A percentile compares a stretch with the other conserved stretches of the same genome.
phyloP scores from a whole-genome alignment of 2,888 invertebrate species.

The Oscheius sp. region DNA sequence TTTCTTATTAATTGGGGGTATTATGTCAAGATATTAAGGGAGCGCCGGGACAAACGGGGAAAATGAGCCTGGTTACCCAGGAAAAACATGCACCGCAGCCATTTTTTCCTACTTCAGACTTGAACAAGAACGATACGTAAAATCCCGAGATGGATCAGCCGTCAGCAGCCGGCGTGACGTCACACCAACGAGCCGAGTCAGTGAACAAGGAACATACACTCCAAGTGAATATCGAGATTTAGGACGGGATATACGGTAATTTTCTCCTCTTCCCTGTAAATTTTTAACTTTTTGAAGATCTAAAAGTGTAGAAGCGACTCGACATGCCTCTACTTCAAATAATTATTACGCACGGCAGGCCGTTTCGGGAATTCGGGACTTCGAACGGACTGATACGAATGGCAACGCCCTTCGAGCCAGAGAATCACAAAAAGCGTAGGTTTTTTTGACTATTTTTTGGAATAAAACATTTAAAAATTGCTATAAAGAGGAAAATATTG shows the following conservation, averaged over 20 bases:
- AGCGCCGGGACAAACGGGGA: too few relatives aligned
- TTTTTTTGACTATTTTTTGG: background rate
- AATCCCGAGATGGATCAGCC: conserved; percentile 16
- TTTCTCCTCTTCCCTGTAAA: background rate
- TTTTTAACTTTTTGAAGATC: background rate
- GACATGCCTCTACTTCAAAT: background rate
- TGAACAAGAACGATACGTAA: conserved; percentile 32
- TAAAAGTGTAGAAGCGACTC: conserved; percentile 8
- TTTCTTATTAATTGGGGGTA: too few relatives aligned
- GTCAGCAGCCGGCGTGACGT: conserved; percentile 1
- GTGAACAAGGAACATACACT: conserved; percentile 3
- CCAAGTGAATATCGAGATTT: conserved; percentile 7
- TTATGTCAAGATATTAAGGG: too few relatives aligned
- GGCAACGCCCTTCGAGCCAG: background rate
- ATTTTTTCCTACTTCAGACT: conserved; percentile 15
- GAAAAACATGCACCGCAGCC: background rate
- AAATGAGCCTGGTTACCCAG: too few relatives aligned
- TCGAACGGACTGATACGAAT: background rate
- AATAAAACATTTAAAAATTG: background rate
- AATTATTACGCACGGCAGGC: conserved; percentile 1
- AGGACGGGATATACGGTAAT: background rate
- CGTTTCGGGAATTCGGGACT: background rate
- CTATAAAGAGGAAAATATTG: background rate
- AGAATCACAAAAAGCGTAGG: conserved; percentile 23
- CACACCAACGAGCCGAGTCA: background rate